Evolutionary conservation across 2,113 vertebrate genomes (phyloP), one percentile per base, ranked within the genome.

Genomic region (Rana temporaria): DNA sequence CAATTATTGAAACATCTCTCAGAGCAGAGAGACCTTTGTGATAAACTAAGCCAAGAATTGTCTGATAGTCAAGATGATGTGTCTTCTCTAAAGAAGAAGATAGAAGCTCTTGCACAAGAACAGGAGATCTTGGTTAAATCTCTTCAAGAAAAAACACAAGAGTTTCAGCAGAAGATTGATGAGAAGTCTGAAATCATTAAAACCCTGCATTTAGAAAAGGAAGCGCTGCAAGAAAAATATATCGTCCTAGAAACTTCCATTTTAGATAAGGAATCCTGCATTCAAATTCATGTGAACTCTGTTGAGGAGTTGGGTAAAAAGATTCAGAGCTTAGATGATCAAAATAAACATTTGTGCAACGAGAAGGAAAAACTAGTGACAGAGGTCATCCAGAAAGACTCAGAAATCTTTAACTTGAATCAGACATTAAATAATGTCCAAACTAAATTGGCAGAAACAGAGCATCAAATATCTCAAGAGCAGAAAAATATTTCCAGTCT

Each of bases 331-430:
- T 68, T 95, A 59, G 81, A 93, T 79, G 81, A 85, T 1, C 90
- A 93, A 57, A 86, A 94, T 4, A 86, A 88, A 0, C 38, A 73
- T 19, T 87, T 96, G 0, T 86, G 84, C 1, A 64, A 87, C 56
- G 91, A 95, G 74, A 95, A 90, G 12, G 85, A 92, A 24, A 84
- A 81, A 67, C 90, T 96, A 4, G 85, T 91, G 32, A 84, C 87
- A 78, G 87, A 94, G 19, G 5, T 93, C 9, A 84, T 85, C 56
- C 81, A 86, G 1, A 91, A 85, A 20, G 84, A 87, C 2, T 85
- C 82, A 80, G 85, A 85, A 0, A 26, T 93, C 11, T 84, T 87
- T 17, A 86, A 89, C 7, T 81, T 92, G 26, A 78, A 24, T 0
- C 85, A 88, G 1, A 86, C 92, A 73, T 84, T 89, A 7, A 85